phyloP scores from a whole-genome alignment of 2,113 vertebrate genomes.

The Takifugu flavidus region DNA sequence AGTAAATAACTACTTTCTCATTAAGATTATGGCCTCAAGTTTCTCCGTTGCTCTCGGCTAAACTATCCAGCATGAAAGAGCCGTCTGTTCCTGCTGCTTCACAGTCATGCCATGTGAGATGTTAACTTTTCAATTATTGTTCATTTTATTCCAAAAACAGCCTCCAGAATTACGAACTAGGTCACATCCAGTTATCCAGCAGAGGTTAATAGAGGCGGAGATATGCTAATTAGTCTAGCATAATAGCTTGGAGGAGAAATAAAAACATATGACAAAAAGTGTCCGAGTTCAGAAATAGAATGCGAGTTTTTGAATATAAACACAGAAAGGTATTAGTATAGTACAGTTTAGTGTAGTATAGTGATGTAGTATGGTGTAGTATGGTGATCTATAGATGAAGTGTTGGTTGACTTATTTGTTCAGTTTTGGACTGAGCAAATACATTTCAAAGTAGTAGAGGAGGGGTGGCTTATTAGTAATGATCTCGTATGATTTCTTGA shows the following conservation, averaged over 20 bases:
- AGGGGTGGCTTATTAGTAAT: no score
- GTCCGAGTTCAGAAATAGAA: background rate
- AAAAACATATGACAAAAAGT: background rate
- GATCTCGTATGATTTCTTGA: background rate
- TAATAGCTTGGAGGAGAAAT: background rate
- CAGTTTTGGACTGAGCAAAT: no score
- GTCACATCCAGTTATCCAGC: conserved; percentile 10
- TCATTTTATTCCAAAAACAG: conserved; percentile 4
- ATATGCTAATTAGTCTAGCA: conserved; percentile 21
- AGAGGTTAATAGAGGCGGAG: conserved; percentile 20
- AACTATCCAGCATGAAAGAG: background rate
- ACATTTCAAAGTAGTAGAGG: no score
- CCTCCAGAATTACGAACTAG: conserved; percentile 12
- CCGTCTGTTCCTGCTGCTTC: conserved; percentile 6
- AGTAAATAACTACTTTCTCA: no score
- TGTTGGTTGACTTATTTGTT: no score
- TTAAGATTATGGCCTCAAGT: no score
- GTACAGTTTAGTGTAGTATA: no score
- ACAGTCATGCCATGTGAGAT: background rate
- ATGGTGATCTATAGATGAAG: no score
- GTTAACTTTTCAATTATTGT: background rate
- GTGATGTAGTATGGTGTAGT: no score
- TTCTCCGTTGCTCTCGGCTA: no score
- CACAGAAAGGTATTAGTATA: no score
- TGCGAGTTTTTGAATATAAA: no score